These are phyloP conservation scores for Stegodyphus dumicola DNA, from an alignment of 1,140 invertebrate species.

Conservation along the genomic window DNA sequence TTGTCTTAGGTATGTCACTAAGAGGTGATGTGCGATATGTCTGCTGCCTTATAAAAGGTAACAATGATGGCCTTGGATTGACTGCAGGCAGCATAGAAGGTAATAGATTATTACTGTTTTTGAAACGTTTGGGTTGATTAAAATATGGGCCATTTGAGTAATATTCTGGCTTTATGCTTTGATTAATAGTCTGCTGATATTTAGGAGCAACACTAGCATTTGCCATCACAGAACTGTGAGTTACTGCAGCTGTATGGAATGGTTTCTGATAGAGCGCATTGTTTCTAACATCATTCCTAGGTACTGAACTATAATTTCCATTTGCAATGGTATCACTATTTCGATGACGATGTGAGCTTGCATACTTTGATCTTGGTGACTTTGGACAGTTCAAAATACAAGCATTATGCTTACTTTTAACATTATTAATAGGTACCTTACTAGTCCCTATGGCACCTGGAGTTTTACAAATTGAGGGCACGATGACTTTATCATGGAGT, in stretches of 20 bases:
- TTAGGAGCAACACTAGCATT: neutral
- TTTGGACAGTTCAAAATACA: slow-evolving; percentile 13
- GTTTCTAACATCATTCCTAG: neutral
- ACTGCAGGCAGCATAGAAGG: slow-evolving; percentile 12
- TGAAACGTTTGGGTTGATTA: slow-evolving; percentile 49
- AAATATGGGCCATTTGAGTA: slow-evolving; percentile 47
- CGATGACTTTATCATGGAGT: slow-evolving; percentile 53
- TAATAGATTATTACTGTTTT: slow-evolving; percentile 6
- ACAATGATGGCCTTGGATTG: slow-evolving; percentile 5
- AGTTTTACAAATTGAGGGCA: slow-evolving; percentile 52
- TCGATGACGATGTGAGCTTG: slow-evolving; percentile 37
- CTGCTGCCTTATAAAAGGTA: slow-evolving; percentile 35
- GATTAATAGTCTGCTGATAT: slow-evolving; percentile 34
- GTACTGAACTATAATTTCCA: slow-evolving; percentile 5
- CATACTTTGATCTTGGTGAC: slow-evolving; percentile 45
- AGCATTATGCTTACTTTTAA: slow-evolving; percentile 32
- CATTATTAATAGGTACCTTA: slow-evolving; percentile 39
- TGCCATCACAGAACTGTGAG: slow-evolving; percentile 29
- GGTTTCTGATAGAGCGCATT: slow-evolving; percentile 32
- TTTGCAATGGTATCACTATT: slow-evolving; percentile 12
- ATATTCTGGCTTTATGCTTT: slow-evolving; percentile 24
- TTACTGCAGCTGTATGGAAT: slow-evolving; percentile 28
- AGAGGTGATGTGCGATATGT: slow-evolving; percentile 45
- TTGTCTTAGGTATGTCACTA: slow-evolving; percentile 33
- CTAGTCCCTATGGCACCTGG: slow-evolving; percentile 44